Evolutionary conservation across 2,888 invertebrate species (phyloP).

Genomic region (Pollenia amentaria): DNA sequence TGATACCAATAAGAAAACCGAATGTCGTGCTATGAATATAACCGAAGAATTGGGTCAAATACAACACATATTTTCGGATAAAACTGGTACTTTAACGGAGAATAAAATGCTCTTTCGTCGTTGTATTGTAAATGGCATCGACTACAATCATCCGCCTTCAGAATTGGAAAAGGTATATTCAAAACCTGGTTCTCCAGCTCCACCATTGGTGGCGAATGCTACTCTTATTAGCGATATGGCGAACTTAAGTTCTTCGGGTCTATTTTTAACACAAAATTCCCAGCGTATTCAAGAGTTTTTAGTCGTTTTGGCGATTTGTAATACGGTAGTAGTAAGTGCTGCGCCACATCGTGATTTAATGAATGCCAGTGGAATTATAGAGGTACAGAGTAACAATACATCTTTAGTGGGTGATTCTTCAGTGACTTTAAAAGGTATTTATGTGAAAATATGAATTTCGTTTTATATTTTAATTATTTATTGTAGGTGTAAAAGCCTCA

Average conservation of each 20-base stretch:
- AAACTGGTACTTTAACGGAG: constrained; percentile 98
- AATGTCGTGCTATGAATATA: constrained; percentile 97
- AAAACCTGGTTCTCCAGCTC: constrained; percentile 85
- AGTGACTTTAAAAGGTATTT: constrained; percentile 79
- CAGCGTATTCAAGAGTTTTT: constrained; percentile 95
- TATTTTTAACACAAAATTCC: constrained; percentile 86
- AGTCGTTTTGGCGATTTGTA: constrained; percentile 95
- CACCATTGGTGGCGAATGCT: constrained; percentile 85
- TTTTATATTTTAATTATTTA: background rate
- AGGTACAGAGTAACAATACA: constrained; percentile 82
- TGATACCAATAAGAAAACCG: constrained; percentile 91
- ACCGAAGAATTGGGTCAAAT: constrained; percentile 98
- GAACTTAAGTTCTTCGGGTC: constrained; percentile 78
- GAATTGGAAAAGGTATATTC: constrained; percentile 87
- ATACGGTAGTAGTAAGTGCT: constrained; percentile 97
- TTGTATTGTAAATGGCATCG: constrained; percentile 94
- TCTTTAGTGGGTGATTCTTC: constrained; percentile 75
- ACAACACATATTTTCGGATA: constrained; percentile 98
- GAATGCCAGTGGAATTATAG: constrained; percentile 89
- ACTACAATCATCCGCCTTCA: constrained; percentile 93
- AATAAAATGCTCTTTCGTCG: constrained; percentile 98
- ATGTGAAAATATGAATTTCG: background rate
- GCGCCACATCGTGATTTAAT: constrained; percentile 90
- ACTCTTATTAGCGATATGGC: constrained; percentile 86
- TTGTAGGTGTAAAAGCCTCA: constrained; percentile 56